Percentiles rank a stretch among this genome's conserved stretches.
Evolutionary conservation across 92 coral and sea anemone genomes (phyloP).

Genomic region (Meandrina meandrites): DNA sequence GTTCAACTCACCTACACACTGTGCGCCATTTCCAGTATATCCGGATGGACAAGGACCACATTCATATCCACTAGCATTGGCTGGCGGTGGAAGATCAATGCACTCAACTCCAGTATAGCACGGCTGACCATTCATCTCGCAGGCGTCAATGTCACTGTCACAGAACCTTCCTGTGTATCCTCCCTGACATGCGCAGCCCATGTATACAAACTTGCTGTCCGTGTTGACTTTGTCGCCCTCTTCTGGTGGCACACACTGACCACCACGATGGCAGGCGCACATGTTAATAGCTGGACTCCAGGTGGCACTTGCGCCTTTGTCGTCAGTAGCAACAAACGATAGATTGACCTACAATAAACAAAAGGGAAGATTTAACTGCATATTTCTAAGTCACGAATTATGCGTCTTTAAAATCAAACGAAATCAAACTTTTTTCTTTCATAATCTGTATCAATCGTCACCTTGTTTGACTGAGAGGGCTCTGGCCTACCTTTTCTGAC

Average conservation of each 20-base stretch:
- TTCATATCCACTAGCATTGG: conserved; percentile 52
- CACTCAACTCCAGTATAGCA: conserved; percentile 79
- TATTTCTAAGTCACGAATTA: too few species aligned
- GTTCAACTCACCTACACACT: conserved; percentile 61
- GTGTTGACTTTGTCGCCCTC: conserved; percentile 32
- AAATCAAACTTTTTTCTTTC: too few species aligned
- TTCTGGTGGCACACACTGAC: conserved; percentile 59
- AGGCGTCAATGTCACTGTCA: conserved; percentile 66
- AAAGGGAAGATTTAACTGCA: neutral
- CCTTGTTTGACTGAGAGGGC: too few species aligned
- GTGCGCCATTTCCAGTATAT: conserved; percentile 65
- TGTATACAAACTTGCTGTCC: conserved; percentile 60
- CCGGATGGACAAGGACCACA: conserved; percentile 86
- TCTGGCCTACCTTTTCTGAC: conserved; percentile 8
- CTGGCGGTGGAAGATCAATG: conserved; percentile 64
- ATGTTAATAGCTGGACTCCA: conserved; percentile 64
- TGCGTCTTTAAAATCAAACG: too few species aligned
- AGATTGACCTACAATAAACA: conserved; percentile 52
- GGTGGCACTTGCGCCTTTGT: conserved; percentile 58
- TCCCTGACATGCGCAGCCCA: conserved; percentile 65
- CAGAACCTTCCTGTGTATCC: conserved; percentile 79
- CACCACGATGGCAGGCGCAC: conserved; percentile 75
- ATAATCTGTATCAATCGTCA: too few species aligned
- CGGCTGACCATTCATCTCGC: conserved; percentile 67
- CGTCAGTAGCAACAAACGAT: conserved; percentile 63